phyloP scores from a whole-genome alignment of 2,888 invertebrate species.

The Masnerella sp. region DNA sequence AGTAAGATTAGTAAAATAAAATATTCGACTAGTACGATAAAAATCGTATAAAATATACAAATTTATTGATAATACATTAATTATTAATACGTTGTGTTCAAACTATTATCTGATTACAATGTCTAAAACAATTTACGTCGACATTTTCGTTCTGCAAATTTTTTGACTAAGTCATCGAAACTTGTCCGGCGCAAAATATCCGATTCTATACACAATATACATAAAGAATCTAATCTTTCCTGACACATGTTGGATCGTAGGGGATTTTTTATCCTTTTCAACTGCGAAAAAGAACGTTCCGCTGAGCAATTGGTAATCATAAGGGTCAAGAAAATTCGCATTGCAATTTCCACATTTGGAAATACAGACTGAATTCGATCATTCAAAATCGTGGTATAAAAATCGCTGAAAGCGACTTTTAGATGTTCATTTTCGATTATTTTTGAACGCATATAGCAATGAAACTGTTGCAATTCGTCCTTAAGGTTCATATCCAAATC shows the following conservation, averaged over 20 bases:
- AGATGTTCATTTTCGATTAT: neutral
- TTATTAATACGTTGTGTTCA: no score
- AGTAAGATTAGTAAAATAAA: no score
- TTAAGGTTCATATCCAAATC: slow-evolving; percentile 5
- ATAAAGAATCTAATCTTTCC: slow-evolving; percentile 12
- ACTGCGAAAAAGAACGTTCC: slow-evolving; percentile 28
- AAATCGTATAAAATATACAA: no score
- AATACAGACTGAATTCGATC: slow-evolving; percentile 5
- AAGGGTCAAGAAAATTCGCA: slow-evolving; percentile 20
- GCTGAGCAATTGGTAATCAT: slow-evolving; percentile 35
- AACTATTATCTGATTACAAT: no score
- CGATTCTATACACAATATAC: slow-evolving; percentile 29
- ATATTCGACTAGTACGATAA: no score
- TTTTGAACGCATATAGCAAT: neutral
- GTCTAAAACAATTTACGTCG: slow-evolving; percentile 13
- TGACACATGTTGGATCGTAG: slow-evolving; percentile 17
- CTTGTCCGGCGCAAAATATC: slow-evolving; percentile 15
- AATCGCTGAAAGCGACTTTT: slow-evolving; percentile 2
- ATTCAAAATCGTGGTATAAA: slow-evolving; percentile 1
- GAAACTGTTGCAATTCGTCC: slow-evolving; percentile 3
- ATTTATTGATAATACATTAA: no score
- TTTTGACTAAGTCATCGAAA: slow-evolving; percentile 15
- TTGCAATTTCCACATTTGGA: slow-evolving; percentile 30
- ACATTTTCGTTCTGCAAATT: slow-evolving; percentile 2
- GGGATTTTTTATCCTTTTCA: slow-evolving; percentile 25